These are phyloP conservation scores for Trissolcus brochymenae DNA, from an alignment of 2,888 invertebrate species.

Conservation along the genomic window DNA sequence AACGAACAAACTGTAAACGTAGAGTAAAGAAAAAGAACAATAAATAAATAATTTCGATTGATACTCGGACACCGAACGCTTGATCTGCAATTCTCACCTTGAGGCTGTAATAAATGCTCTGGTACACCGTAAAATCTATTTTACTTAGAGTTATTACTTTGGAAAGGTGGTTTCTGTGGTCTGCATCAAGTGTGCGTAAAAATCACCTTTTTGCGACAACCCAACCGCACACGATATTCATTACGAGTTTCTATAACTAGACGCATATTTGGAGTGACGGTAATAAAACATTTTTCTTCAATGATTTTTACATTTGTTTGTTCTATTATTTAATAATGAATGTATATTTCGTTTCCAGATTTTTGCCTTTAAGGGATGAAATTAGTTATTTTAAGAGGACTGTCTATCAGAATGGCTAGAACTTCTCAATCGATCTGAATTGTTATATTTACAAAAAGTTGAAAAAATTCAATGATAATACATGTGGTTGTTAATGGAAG, in stretches of 20 bases:
- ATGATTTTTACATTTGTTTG: no score
- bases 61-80: slow-evolving; percentile 25
- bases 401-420: no score
- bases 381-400: no score
- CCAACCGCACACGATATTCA: slow-evolving; percentile 30
- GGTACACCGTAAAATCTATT: slow-evolving; percentile 34
- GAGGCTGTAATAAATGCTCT: slow-evolving; percentile 50
- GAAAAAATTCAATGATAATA: no score
- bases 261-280: slow-evolving; percentile 16
- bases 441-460: no score
- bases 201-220: slow-evolving; percentile 21
- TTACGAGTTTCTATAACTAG: slow-evolving; percentile 38
- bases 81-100: slow-evolving; percentile 50
- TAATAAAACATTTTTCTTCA: not conserved
- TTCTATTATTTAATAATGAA: no score
- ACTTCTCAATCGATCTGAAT: no score
- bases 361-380: no score
- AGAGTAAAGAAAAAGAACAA: slow-evolving; percentile 6
- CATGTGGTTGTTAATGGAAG: no score
- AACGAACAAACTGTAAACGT: slow-evolving; percentile 12
- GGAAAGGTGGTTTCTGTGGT: slow-evolving; percentile 50
- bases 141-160: slow-evolving; percentile 47
- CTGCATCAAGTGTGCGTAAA: slow-evolving; percentile 17
- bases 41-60: not conserved
- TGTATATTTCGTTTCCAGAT: no score